Evolutionary conservation across 2,888 invertebrate genomes (phyloP).

Genomic region (Nycteola revayana): DNA sequence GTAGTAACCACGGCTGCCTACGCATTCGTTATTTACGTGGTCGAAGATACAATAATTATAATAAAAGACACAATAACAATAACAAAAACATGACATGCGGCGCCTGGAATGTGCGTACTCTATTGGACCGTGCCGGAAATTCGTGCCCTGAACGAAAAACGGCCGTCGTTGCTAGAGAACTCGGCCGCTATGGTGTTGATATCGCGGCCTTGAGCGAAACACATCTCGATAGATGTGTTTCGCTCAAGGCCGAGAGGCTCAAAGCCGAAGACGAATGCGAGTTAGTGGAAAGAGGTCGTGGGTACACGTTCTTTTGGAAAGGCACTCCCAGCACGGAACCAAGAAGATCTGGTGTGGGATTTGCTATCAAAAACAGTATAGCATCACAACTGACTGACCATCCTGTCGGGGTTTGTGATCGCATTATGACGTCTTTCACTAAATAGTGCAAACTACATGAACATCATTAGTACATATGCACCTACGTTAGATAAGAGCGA

Average conservation of each 20-base stretch:
- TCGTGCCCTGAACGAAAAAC: constrained; percentile 1
- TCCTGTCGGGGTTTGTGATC: not conserved
- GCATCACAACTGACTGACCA: not conserved
- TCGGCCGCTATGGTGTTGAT: not conserved
- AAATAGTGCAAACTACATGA: not conserved
- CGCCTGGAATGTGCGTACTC: constrained; percentile 1
- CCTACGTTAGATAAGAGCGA: not conserved
- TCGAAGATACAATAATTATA: too few species aligned
- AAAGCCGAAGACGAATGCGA: not conserved
- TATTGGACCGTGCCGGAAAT: not conserved
- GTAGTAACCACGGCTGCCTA: too few species aligned
- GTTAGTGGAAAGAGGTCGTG: not conserved
- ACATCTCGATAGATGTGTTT: not conserved
- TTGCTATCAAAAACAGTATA: not conserved
- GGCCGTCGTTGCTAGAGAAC: not conserved
- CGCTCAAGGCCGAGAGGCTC: too few species aligned
- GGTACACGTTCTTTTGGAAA: not conserved
- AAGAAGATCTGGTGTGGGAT: too few species aligned
- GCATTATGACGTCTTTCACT: not conserved
- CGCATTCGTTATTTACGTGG: not conserved
- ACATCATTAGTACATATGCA: not conserved
- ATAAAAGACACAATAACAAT: not conserved
- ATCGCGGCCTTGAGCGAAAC: not conserved
- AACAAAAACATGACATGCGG: not conserved
- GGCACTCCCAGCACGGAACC: too few species aligned